Evolutionary conservation across 2,888 invertebrate species (phyloP).

Genomic region (Morinoia aosen): DNA sequence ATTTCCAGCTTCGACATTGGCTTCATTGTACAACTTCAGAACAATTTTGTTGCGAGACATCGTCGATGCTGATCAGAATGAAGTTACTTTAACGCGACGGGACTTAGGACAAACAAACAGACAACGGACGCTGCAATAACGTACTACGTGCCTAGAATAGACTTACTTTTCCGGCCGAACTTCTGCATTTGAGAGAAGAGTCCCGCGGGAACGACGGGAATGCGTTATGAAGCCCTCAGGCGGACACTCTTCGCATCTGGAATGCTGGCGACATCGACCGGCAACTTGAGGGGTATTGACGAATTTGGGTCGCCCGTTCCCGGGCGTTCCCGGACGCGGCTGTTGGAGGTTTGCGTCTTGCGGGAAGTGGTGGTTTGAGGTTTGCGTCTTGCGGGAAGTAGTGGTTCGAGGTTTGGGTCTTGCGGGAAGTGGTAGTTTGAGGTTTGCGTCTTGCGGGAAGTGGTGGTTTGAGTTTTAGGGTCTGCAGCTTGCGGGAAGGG

Average conservation of each 20-base stretch:
- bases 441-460: too few species aligned
- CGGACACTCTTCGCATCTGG: neutral
- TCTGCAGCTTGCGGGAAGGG: too few species aligned
- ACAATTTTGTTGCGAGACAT: neutral
- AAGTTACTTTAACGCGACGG: neutral
- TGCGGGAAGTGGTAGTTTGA: too few species aligned
- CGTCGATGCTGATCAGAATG: neutral
- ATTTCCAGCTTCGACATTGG: neutral
- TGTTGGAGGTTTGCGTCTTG: neutral
- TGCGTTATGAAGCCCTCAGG: slow-evolving; percentile 35
- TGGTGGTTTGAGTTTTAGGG: too few species aligned
- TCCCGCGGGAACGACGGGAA: slow-evolving; percentile 8
- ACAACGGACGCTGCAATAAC: slow-evolving; percentile 22
- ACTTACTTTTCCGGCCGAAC: neutral
- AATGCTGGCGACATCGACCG: slow-evolving; percentile 18
- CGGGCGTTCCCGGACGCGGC: neutral
- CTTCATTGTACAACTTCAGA: neutral
- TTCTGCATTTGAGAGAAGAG: slow-evolving; percentile 14
- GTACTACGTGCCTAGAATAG: neutral
- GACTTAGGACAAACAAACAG: neutral
- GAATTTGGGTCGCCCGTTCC: neutral
- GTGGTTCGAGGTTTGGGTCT: too few species aligned
- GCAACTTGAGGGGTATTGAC: slow-evolving; percentile 2
- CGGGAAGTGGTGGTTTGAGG: too few species aligned
- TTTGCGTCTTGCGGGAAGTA: too few species aligned